phyloP scores from a whole-genome alignment of 37 sponge, comb jelly and placozoan species.

The Trichoplax adhaerens region DNA sequence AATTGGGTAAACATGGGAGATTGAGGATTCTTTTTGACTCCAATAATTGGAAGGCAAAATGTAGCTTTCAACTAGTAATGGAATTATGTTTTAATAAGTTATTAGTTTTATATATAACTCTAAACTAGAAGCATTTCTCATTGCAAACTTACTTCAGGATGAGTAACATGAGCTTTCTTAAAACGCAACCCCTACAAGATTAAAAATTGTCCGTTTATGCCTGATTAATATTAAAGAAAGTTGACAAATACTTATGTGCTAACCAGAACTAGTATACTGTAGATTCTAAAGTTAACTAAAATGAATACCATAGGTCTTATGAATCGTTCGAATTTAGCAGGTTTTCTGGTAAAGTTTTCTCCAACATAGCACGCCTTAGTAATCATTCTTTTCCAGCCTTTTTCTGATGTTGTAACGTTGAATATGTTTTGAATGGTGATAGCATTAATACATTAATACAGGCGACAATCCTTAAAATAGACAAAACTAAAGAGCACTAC shows the following conservation, averaged over 20 bases:
- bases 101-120: not conserved
- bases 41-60: slow-evolving; percentile 89
- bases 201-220: not conserved
- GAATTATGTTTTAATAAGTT: not conserved
- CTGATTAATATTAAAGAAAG: not conserved
- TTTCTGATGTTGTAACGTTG: slow-evolving; percentile 18
- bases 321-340: slow-evolving; percentile 94
- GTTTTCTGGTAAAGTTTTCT: slow-evolving; percentile 92
- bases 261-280: not conserved
- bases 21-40: slow-evolving; percentile 99
- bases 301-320: slow-evolving; percentile 85
- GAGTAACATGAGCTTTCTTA: slow-evolving; percentile 99
- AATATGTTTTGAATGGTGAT: not conserved
- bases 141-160: slow-evolving; percentile 59
- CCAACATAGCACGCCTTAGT: slow-evolving; percentile 95
- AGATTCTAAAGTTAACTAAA: not conserved
- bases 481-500: too few species aligned
- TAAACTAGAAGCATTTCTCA: not conserved
- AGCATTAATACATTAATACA: not conserved
- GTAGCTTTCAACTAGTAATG: slow-evolving; percentile 73
- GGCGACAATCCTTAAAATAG: not conserved
- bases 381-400: slow-evolving; percentile 94
- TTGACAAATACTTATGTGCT: not conserved
- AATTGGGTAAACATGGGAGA: slow-evolving; percentile 85
- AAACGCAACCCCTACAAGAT: slow-evolving; percentile 54